A percentile compares a stretch with the other conserved stretches of the same genome.
phyloP scores from a whole-genome alignment of 2,888 invertebrate species.

The Torymus tubicola region DNA sequence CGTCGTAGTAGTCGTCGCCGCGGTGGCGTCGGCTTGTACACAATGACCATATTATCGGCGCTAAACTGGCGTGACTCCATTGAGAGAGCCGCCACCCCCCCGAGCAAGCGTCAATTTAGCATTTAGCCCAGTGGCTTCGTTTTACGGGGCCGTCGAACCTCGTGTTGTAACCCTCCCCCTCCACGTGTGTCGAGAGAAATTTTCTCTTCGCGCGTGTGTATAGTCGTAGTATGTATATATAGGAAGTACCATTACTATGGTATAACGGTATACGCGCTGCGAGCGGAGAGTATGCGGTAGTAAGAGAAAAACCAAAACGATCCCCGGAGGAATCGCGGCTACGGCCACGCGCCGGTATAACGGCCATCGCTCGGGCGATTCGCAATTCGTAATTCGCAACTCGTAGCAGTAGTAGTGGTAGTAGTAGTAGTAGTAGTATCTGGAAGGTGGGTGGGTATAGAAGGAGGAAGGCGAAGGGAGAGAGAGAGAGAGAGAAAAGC shows the following conservation, averaged over 20 bases:
- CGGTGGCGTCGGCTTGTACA: slow-evolving; percentile 42
- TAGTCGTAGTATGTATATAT: too few species aligned
- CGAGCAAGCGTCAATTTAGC: slow-evolving; percentile 65
- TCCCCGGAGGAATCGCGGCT: slow-evolving; percentile 12
- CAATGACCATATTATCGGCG: slow-evolving; percentile 70
- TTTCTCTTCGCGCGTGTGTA: too few species aligned
- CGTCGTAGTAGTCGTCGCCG: slow-evolving; percentile 3
- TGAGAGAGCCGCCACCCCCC: slow-evolving; percentile 55
- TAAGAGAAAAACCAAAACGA: slow-evolving; percentile 7
- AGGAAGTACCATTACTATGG: too few species aligned
- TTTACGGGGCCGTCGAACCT: slow-evolving; percentile 62
- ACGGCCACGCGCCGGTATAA: not conserved
- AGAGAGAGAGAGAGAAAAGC: slow-evolving; percentile 34
- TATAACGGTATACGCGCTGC: too few species aligned
- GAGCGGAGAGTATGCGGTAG: too few species aligned
- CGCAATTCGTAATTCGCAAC: slow-evolving; percentile 69
- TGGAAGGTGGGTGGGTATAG: too few species aligned
- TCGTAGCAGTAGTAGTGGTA: slow-evolving; percentile 53
- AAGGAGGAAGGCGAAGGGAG: not conserved
- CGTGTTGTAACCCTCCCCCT: too few species aligned
- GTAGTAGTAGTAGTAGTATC: too few species aligned
- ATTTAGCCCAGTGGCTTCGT: slow-evolving; percentile 65
- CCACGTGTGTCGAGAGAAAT: too few species aligned
- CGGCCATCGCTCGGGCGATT: slow-evolving; percentile 1
- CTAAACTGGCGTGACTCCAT: slow-evolving; percentile 72